A percentile compares a stretch with the other conserved stretches of the same genome.
These are phyloP conservation scores for Passer domesticus DNA, from an alignment of 2,113 vertebrate species.

Conservation along the genomic window DNA sequence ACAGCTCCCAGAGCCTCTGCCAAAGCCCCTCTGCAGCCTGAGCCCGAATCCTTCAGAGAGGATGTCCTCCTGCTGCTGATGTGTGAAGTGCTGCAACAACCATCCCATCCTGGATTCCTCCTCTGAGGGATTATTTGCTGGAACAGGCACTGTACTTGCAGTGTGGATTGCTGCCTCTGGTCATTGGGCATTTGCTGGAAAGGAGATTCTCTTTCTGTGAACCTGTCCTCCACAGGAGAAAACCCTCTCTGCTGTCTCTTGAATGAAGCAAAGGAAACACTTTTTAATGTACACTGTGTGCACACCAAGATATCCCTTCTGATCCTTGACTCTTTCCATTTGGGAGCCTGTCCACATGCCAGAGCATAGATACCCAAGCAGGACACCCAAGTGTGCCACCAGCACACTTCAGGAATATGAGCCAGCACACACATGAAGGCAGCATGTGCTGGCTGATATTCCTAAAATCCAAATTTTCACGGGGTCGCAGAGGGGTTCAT, in stretches of 20 bases:
- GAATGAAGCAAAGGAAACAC: neutral
- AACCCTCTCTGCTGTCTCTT: neutral
- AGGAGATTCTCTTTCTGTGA: neutral
- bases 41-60: neutral
- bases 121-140: neutral
- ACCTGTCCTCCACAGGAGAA: neutral
- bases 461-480: neutral
- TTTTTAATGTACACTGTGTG: neutral
- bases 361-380: fast-evolving
- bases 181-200: neutral
- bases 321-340: neutral
- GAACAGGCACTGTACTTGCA: neutral
- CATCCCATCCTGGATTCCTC: neutral
- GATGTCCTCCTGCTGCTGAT: neutral
- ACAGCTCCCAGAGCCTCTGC: neutral
- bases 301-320: neutral
- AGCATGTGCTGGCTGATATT: fast-evolving
- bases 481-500: neutral
- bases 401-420: too few species aligned
- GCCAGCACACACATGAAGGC: fast-evolving
- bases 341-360: neutral
- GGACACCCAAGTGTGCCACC: neutral
- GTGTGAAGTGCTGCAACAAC: neutral
- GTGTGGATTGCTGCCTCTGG: neutral
- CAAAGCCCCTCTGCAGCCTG: neutral